Evolutionary conservation across 2,797 vertebrate genomes (phyloP), one percentile per base, ranked within the genome.

Genomic region (Hippocampus kuda): DNA sequence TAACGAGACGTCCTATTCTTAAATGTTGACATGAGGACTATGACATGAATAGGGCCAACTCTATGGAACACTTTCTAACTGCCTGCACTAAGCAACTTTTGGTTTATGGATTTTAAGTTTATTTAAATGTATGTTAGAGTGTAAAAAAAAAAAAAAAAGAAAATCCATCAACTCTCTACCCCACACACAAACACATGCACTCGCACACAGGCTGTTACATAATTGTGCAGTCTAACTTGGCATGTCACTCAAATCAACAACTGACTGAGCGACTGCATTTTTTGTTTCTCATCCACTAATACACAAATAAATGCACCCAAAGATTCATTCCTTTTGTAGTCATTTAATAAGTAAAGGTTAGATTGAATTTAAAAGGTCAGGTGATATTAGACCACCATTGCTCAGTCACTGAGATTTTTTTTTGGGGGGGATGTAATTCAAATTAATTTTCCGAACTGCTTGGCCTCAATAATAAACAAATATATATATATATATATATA

Each of bases 241-340:
- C 27, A 13, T 84, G 82, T 81, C 77, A 78, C 71, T 84, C 62
- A 69, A 82, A 64, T 77, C 78, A 76, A 76, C 76, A 75, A 75
- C 75, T 70, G 76, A 81, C 71, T 66, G 75, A 75, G 46, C 2
- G 53, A 71, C 71, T 66, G 79, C 70, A 84, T 83, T 79, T 1
- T 76, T 67, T 76, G 46, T 77, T 71, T 80, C 75, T 80, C 66
- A 75, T 66, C 65, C 68, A 70, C 41, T 60, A 67, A 56, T 61
- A 70, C 67, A 67, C 22, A 78, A 69, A 72, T 68, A 60, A 57
- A 67, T 60, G 62, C 69, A 66, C 42, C 22, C 63, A 65, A 2
- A 49, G 2, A 48, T 51, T 12, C 8, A 8, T 13, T 34, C n/a
- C 48, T 53, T 27, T 51, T 38, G n/a, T 20, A 27, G 16, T 26